A percentile compares a stretch with the other conserved stretches of the same genome.
Conservation (phyloP, 2,888 invertebrate genomes). For the Plemyria rubiginata region DNA sequence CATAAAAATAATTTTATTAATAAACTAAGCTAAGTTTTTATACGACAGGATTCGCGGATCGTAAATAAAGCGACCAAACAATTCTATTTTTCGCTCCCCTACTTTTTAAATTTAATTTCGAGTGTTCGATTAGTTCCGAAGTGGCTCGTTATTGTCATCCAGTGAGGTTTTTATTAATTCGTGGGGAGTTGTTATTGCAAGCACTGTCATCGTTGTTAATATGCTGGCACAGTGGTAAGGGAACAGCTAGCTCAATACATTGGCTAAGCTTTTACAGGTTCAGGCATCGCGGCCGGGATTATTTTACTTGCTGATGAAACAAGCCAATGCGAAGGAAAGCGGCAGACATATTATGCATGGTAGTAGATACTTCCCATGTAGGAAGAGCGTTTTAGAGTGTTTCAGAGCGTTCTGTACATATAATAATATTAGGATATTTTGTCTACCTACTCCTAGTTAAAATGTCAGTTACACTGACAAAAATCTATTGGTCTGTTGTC, state of each 20-base stretch:
- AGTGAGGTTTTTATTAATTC: conserved; percentile 82
- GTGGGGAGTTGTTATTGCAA: conserved; percentile 73
- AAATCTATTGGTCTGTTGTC: no score
- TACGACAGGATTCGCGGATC: conserved; percentile 29
- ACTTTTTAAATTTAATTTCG: conserved; percentile 67
- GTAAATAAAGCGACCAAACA: conserved; percentile 48
- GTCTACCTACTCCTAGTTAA: no score
- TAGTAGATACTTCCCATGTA: no score
- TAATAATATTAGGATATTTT: no score
- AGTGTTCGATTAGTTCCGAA: conserved; percentile 77
- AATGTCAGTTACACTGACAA: no score
- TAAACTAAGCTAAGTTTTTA: conserved; percentile 8
- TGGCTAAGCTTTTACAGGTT: background rate
- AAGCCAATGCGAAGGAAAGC: no score
- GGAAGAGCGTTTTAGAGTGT: no score
- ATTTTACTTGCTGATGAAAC: no score
- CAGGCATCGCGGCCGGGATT: no score
- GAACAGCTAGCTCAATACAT: conserved; percentile 16
- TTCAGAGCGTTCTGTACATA: no score
- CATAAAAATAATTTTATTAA: conserved; percentile 2
- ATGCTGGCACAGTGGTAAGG: conserved; percentile 30
- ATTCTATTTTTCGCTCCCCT: conserved; percentile 47
- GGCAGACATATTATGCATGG: no score
- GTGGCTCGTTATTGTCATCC: conserved; percentile 77
- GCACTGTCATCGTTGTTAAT: conserved; percentile 68